Evolutionary conservation across 2,888 invertebrate genomes (phyloP), one percentile per base, ranked within the genome.

Genomic region (Acanthacorydalis orientalis): DNA sequence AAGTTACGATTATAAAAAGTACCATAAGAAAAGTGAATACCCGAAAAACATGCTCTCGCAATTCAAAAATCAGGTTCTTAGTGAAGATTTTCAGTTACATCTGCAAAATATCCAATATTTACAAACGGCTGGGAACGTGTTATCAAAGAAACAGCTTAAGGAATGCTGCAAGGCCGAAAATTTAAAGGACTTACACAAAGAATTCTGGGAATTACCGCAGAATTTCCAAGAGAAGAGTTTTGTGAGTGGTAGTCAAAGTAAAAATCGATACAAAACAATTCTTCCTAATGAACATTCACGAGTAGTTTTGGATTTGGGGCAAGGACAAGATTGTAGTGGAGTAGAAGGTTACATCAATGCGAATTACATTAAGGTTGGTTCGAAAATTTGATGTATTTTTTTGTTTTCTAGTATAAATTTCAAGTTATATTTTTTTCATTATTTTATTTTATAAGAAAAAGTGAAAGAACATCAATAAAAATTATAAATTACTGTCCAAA

Each of bases 141-240:
- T 82, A 4, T 68, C 73, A 1, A 63, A 79, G n/a, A 67, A 72
- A 34, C 77, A 80, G 50, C 58, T 82, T 43, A 69, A 70, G 45
- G 74, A 55, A 32, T 54, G 60, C 31, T 65, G 65, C 52, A 62
- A 65, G 31, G 10, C 35, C 8, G 47, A 47, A 43, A 32, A 47
- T 47, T 16, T 47, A 8, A 47, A 47, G 16, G 43, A 47, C 42
- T 47, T 93, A 46, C 83, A 87, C 60, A 83, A 88, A 58, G 92
- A 93, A 63, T 93, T 93, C 61, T 92, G 91, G 91, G 90, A 91
- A 64, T 80, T 93, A 58, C 92, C 92, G 0, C 75, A 88, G 51
- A 93, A 93, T 65, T 82, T 89, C 53, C 90, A 91, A 54, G 90
- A 91, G 59, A 88, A 88, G 59, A 83, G 89, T 8, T 80, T 86